Evolutionary conservation across 2,797 vertebrate genomes (phyloP).

Genomic region (Pygocentrus nattereri): DNA sequence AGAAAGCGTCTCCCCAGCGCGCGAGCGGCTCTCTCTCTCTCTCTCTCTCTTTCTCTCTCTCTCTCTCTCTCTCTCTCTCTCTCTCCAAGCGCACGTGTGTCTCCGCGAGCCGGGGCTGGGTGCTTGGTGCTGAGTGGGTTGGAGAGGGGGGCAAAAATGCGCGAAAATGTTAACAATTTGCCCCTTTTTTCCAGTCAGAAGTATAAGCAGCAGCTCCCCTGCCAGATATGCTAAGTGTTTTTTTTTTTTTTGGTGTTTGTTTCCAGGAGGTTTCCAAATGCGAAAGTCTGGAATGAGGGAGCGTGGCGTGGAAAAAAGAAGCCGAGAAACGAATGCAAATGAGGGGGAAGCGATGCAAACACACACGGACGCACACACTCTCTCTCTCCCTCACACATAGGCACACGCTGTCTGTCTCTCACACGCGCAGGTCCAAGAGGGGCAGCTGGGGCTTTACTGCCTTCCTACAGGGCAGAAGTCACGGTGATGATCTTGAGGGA

Average conservation of each 20-base stretch:
- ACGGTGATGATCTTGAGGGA: conserved; percentile 29
- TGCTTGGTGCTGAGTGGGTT: not conserved
- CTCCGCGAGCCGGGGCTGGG: not conserved
- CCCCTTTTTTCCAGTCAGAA: not conserved
- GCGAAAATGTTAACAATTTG: not conserved
- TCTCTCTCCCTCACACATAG: not conserved
- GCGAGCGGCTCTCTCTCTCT: not conserved
- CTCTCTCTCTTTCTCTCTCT: not conserved
- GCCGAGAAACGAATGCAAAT: conserved; percentile 80
- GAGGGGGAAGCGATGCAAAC: conserved; percentile 77
- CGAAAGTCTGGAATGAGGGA: conserved; percentile 65
- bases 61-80: not conserved
- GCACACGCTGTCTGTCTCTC: not conserved
- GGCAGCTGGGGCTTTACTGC: conserved; percentile 23
- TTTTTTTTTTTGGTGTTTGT: conserved; percentile 39
- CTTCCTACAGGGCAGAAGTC: conserved; percentile 31
- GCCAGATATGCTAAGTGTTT: not conserved
- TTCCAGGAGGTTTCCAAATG: conserved; percentile 61
- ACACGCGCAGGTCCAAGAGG: conserved; percentile 61
- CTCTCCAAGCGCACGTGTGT: not conserved
- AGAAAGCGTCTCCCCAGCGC: not conserved
- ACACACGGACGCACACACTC: conserved; percentile 46
- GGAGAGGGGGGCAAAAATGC: not conserved
- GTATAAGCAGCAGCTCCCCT: not conserved
- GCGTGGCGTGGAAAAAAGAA: conserved; percentile 71